Evolutionary conservation across 1,140 invertebrate species (phyloP), one percentile per base, ranked within the genome.

Genomic region (Rhynchophorus ferrugineus): DNA sequence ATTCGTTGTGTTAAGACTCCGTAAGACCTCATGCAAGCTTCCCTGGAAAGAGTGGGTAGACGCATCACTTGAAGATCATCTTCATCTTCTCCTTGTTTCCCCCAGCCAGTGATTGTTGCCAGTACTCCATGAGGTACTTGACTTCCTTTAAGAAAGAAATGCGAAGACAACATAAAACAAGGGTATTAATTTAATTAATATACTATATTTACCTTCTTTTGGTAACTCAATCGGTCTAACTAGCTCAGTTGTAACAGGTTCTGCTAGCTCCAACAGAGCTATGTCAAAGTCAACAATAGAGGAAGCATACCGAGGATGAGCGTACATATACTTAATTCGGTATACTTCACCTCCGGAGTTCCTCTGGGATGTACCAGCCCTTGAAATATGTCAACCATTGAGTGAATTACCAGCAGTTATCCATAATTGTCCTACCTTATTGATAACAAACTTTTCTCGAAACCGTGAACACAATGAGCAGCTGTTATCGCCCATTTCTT

Each of bases 1-100:
- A 86, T 85, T 9, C 77, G 79, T 3, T 78, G 63, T 1, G 77
- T 77, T 29, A 89, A 67, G n/a, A 64, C 46, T 14, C 19, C 13
- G 34, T 73, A 69, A 1, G 70, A 58, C 3, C 56, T 13, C 1
- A 48, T 57, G 56, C 76, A 78, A 3, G 19, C n/a, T 0, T 34
- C 41, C 9, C 45, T 51, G 7, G 54, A 56, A 1, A 75, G 46
- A 14, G 70, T 61, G 0, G 74, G 74, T 13, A 77, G 54, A 5
- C 60, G 50, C 0, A 74, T 67, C n/a, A 63, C 73, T 53, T 71
- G 69, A 24, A 81, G 71, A 3, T 68, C 58, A 18, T 68, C 8
- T 16, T 46, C 50, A 18, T 39, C 44, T 41, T 51, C 54, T 14
- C 13, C 29, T 3, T 57, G 38, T 8, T 29, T 41, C 21, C 67